phyloP scores from a whole-genome alignment of 2,113 vertebrate genomes.

The Ariopsis seemanni region DNA sequence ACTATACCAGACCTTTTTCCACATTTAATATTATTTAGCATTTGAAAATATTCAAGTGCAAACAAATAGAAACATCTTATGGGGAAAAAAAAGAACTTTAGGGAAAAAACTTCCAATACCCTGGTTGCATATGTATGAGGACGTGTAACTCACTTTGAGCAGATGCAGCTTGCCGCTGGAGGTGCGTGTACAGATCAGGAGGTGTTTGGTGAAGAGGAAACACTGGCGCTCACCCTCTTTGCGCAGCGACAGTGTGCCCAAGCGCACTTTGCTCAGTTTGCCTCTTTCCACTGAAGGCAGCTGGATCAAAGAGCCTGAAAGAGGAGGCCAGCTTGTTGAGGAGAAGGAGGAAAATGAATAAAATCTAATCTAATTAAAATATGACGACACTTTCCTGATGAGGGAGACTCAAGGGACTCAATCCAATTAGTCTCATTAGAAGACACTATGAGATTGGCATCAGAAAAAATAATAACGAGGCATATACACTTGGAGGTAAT shows the following conservation, averaged over 20 bases:
- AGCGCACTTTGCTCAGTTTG: slow-evolving; percentile 94
- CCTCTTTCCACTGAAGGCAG: slow-evolving; percentile 95
- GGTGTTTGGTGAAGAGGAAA: slow-evolving; percentile 98
- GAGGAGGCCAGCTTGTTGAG: neutral
- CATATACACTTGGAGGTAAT: neutral
- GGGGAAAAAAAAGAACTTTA: no score
- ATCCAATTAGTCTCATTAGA: slow-evolving; percentile 10
- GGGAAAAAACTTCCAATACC: neutral
- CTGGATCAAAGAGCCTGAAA: slow-evolving; percentile 94
- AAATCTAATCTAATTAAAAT: neutral
- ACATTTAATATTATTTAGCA: neutral
- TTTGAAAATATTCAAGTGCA: neutral
- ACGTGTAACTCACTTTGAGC: slow-evolving; percentile 81
- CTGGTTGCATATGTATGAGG: neutral
- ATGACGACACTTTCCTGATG: neutral
- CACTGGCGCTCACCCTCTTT: slow-evolving; percentile 98
- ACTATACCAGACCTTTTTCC: neutral
- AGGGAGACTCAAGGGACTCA: neutral
- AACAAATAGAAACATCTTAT: neutral
- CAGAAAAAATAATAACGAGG: slow-evolving; percentile 1
- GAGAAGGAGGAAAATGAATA: neutral
- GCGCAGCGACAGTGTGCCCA: slow-evolving; percentile 94
- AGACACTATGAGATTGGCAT: neutral
- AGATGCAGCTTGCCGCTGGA: slow-evolving; percentile 97
- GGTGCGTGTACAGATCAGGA: slow-evolving; percentile 95